phyloP scores from a whole-genome alignment of 2,797 vertebrate species.

The Stomatorhinus walkeri region DNA sequence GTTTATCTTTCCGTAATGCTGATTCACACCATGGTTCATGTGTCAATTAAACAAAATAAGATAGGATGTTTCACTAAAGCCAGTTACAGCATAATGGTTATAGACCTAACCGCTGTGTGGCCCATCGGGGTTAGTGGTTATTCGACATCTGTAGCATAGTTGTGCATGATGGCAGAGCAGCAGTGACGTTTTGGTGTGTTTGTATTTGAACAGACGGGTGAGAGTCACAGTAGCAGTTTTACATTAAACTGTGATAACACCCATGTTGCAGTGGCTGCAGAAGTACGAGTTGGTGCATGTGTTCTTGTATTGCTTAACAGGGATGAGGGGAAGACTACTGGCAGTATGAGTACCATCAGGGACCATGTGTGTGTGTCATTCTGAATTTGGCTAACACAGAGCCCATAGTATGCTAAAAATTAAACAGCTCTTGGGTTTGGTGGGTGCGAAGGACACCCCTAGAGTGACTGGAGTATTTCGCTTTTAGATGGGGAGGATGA shows the following conservation, averaged over 20 bases:
- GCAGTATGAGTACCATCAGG: neutral
- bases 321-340: neutral
- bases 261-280: neutral
- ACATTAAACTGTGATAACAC: neutral
- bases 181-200: neutral
- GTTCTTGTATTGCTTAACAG: neutral
- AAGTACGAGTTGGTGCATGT: neutral
- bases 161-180: neutral
- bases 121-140: neutral
- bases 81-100: neutral
- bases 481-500: conserved; percentile 85
- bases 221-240: neutral
- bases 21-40: neutral
- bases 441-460: neutral
- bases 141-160: neutral
- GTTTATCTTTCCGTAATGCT: neutral
- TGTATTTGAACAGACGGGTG: neutral
- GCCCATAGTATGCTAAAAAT: neutral
- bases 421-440: neutral
- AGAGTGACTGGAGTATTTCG: neutral
- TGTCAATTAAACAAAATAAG: neutral
- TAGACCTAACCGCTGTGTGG: neutral
- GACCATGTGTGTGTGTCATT: neutral
- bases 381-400: neutral
- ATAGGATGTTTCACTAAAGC: neutral